Conservation (phyloP, 2,888 invertebrate species). For the Gibbula magus region DNA sequence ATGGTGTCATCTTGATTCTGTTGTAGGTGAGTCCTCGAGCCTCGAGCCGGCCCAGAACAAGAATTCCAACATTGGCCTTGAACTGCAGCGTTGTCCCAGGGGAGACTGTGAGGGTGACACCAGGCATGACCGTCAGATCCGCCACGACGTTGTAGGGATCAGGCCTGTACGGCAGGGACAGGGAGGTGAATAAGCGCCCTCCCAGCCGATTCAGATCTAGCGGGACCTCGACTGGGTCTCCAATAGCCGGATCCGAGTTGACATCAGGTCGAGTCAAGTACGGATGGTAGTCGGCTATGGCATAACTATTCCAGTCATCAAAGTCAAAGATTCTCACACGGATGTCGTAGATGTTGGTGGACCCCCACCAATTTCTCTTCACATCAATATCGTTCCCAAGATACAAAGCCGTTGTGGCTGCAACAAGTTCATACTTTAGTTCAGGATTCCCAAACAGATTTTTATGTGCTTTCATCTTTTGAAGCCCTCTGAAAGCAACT, state of each 20-base stretch:
- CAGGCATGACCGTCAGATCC: slow-evolving; percentile 98
- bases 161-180: slow-evolving; percentile 53
- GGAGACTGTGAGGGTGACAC: slow-evolving; percentile 87
- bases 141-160: slow-evolving; percentile 79
- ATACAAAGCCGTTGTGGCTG: slow-evolving; percentile 89
- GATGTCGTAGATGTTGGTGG: slow-evolving; percentile 83
- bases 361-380: slow-evolving; percentile 98
- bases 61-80: slow-evolving; percentile 94
- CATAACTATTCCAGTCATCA: slow-evolving; percentile 99
- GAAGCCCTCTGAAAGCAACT: slow-evolving; percentile 93
- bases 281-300: slow-evolving; percentile 92
- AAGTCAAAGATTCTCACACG: slow-evolving; percentile 94
- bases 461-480: slow-evolving; percentile 91
- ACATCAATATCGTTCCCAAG: slow-evolving; percentile 91
- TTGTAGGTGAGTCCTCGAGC: slow-evolving; percentile 82
- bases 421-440: slow-evolving; percentile 88
- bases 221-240: slow-evolving; percentile 49
- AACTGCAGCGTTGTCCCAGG: slow-evolving; percentile 95
- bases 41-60: slow-evolving; percentile 91
- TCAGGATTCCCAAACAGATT: slow-evolving; percentile 86
- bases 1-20: slow-evolving; percentile 57
- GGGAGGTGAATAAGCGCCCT: slow-evolving; percentile 80
- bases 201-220: slow-evolving; percentile 66
- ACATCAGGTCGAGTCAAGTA: slow-evolving; percentile 82
- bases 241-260: slow-evolving; percentile 56